Evolutionary conservation across 1,140 invertebrate genomes (phyloP).

Genomic region (Drosophila orena): DNA sequence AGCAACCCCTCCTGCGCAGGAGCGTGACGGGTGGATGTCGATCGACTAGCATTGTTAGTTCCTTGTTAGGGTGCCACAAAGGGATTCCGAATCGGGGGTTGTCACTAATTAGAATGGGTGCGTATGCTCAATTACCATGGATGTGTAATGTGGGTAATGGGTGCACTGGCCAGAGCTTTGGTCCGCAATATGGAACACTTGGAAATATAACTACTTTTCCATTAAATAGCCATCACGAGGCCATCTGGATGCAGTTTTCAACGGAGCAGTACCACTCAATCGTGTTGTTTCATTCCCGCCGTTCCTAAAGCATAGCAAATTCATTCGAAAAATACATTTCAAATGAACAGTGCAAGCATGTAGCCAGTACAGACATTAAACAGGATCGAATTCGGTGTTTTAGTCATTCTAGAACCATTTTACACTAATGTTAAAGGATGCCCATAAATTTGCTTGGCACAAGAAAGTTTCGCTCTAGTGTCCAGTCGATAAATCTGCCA

Average conservation of each 20-base stretch:
- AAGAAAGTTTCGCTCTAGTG: constrained; percentile 15
- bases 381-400: too few species aligned
- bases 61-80: constrained; percentile 21
- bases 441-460: constrained; percentile 10
- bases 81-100: constrained; percentile 46
- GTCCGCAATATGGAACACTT: neutral
- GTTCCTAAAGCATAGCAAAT: neutral
- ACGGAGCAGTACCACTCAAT: too few species aligned
- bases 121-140: constrained; percentile 61
- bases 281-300: neutral
- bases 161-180: neutral
- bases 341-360: neutral
- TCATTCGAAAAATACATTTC: neutral
- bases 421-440: neutral
- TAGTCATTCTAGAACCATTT: too few species aligned
- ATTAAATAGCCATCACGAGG: neutral
- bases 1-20: constrained; percentile 56
- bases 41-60: constrained; percentile 31
- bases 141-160: constrained; percentile 35
- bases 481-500: constrained; percentile 44
- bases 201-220: neutral
- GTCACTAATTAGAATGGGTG: constrained; percentile 78
- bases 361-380: too few species aligned
- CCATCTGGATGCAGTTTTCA: neutral
- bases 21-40: constrained; percentile 67